These are phyloP conservation scores for Sialia sialis DNA, from an alignment of 2,113 vertebrate species.

Conservation along the genomic window DNA sequence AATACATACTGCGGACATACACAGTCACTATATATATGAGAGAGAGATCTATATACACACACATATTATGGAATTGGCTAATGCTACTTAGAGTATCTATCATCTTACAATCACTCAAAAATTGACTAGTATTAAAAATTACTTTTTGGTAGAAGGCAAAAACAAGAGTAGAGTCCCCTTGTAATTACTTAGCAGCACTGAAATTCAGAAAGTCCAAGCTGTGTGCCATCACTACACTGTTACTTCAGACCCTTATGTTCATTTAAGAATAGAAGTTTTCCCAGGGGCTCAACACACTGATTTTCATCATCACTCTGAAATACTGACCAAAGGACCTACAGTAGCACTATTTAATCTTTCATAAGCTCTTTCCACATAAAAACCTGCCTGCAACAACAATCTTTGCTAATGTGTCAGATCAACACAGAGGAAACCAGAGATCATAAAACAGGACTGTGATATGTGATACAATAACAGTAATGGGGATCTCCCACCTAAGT, in stretches of 20 bases:
- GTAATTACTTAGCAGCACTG: background rate
- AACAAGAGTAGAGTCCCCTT: background rate
- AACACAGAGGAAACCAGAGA: background rate
- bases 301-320: background rate
- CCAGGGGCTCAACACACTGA: background rate
- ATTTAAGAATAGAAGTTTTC: background rate
- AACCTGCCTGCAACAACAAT: accelerated
- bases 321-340: background rate
- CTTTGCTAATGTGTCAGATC: background rate
- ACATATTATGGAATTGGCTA: background rate
- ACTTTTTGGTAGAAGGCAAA: background rate
- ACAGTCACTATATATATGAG: background rate
- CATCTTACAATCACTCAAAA: background rate
- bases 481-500: background rate
- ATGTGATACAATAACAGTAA: background rate
- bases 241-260: background rate
- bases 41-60: background rate
- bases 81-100: background rate
- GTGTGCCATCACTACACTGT: background rate
- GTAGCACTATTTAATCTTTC: background rate
- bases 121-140: background rate
- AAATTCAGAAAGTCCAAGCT: background rate
- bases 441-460: background rate
- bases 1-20: background rate
- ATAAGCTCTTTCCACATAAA: background rate